These are phyloP conservation scores for Liopterus haemorrhoidalis DNA, from an alignment of 2,888 invertebrate species.

Conservation along the genomic window DNA sequence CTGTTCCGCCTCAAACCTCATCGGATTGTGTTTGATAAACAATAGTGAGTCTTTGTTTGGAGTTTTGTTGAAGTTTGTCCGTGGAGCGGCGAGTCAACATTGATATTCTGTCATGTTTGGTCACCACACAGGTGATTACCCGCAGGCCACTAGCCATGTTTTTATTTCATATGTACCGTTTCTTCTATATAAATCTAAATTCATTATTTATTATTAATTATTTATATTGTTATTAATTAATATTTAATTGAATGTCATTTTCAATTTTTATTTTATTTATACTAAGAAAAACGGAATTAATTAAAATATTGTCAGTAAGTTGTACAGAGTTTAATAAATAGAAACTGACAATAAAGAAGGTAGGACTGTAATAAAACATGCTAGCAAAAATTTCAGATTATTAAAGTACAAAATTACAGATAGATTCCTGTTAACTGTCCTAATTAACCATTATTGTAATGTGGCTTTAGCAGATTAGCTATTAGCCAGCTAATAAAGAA, in stretches of 20 bases:
- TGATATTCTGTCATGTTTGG: slow-evolving; percentile 1
- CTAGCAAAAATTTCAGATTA: too few species aligned
- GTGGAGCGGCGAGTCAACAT: slow-evolving; percentile 10
- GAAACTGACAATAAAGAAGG: too few species aligned
- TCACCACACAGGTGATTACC: slow-evolving; percentile 1
- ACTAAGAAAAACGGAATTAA: too few species aligned
- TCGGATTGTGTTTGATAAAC: slow-evolving; percentile 15
- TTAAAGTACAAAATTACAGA: too few species aligned
- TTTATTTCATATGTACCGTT: background rate
- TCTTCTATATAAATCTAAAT: background rate
- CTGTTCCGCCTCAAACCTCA: background rate
- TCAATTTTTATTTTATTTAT: too few species aligned
- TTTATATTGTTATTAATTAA: background rate
- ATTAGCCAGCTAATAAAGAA: too few species aligned
- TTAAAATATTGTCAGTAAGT: too few species aligned
- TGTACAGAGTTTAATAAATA: too few species aligned
- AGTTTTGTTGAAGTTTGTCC: slow-evolving; percentile 10
- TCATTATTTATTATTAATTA: background rate
- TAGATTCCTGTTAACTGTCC: too few species aligned
- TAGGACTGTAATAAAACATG: too few species aligned
- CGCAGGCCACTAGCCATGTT: slow-evolving; percentile 8
- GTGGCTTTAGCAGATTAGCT: too few species aligned
- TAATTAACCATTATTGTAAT: too few species aligned
- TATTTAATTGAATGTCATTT: background rate
- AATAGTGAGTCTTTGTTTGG: slow-evolving; percentile 14